phyloP scores from a whole-genome alignment of 2,888 invertebrate species.

The Hyalella azteca region DNA sequence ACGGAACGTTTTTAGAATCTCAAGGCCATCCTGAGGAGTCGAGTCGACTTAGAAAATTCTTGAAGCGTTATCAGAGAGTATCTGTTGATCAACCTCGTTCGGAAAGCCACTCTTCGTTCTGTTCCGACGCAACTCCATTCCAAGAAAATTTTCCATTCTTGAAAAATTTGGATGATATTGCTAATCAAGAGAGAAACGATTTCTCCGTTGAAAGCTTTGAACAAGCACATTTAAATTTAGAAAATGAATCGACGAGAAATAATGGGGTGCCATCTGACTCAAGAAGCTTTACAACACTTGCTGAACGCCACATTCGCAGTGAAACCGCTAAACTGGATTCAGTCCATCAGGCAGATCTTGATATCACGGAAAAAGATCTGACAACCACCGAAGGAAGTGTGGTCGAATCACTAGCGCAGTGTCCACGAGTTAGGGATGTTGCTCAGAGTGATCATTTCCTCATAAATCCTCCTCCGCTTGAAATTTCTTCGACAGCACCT shows the following conservation, averaged over 20 bases:
- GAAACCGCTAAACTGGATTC: too few relatives aligned
- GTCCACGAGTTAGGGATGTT: too few relatives aligned
- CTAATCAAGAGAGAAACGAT: slow-evolving; percentile 10
- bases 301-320: too few relatives aligned
- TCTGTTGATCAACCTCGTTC: slow-evolving; percentile 51
- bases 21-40: slow-evolving; percentile 40
- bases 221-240: not conserved
- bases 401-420: too few relatives aligned
- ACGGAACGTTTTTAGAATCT: not conserved
- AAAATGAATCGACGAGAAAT: not conserved
- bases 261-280: not conserved
- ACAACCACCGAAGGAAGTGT: too few relatives aligned
- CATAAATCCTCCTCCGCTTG: too few relatives aligned
- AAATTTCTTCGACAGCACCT: too few relatives aligned
- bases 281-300: too few relatives aligned
- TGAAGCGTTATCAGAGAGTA: slow-evolving; percentile 44
- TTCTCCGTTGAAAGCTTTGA: not conserved
- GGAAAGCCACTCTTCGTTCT: slow-evolving; percentile 45
- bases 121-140: slow-evolving; percentile 16
- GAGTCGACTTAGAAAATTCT: slow-evolving; percentile 51
- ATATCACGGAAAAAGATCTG: too few relatives aligned
- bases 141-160: slow-evolving; percentile 2
- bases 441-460: too few relatives aligned
- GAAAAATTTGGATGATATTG: not conserved
- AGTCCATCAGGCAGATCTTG: too few relatives aligned